A percentile compares a stretch with the other conserved stretches of the same genome.
Evolutionary conservation across 2,113 vertebrate genomes (phyloP).

Genomic region (Cyanoramphus novaezelandiae): DNA sequence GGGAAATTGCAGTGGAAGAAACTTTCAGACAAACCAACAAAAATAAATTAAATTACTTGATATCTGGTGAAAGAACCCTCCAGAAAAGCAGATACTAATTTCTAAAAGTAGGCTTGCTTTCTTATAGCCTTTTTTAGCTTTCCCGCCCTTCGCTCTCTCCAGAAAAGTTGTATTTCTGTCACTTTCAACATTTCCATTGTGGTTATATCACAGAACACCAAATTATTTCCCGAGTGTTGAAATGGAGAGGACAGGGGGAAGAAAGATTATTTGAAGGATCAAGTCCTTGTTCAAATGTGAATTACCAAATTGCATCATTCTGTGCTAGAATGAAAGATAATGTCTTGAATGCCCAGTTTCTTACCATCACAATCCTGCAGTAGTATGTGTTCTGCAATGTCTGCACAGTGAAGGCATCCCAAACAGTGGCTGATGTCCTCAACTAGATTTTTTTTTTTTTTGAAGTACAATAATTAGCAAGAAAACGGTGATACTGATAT

Average conservation of each 20-base stretch:
- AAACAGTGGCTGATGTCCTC: neutral
- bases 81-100: neutral
- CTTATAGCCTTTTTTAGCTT: neutral
- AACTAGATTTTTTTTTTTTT: neutral
- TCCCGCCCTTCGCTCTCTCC: neutral
- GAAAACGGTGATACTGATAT: neutral
- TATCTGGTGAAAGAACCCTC: neutral
- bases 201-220: neutral
- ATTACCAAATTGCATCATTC: neutral
- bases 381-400: neutral
- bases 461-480: neutral
- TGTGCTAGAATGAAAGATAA: neutral
- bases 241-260: fast-evolving
- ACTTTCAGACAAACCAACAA: neutral
- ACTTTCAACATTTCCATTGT: neutral
- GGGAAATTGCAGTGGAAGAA: neutral
- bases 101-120: neutral
- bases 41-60: neutral
- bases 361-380: neutral
- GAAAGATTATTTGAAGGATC: neutral
- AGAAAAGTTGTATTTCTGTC: neutral
- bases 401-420: neutral
- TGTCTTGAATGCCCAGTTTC: neutral
- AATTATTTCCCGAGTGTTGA: neutral
- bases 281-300: neutral